Conservation (phyloP, 2,797 vertebrate species). For the Crenuchus spilurus region DNA sequence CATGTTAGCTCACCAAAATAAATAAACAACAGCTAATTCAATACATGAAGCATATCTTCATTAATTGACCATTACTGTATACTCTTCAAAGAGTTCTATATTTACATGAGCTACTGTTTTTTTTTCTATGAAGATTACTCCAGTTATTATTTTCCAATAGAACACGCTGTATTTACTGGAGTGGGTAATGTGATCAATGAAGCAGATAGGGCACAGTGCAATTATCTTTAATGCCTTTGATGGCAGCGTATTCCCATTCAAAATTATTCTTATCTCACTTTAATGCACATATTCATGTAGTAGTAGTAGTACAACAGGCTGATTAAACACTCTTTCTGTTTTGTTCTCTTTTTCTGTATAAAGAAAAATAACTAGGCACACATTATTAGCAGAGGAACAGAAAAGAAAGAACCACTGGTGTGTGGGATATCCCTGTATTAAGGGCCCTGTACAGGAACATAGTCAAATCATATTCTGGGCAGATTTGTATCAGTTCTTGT, state of each 20-base stretch:
- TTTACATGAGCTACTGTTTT: not conserved
- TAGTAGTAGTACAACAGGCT: not conserved
- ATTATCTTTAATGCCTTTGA: conserved; percentile 8
- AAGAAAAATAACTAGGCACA: not conserved
- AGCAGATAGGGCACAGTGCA: not conserved
- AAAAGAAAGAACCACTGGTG: no score
- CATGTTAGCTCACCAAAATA: not conserved
- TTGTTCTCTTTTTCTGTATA: not conserved
- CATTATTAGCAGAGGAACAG: no score
- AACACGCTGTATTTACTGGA: not conserved
- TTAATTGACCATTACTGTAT: not conserved
- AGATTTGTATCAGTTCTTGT: not conserved
- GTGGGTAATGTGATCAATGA: conserved; percentile 4
- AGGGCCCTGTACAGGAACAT: not conserved
- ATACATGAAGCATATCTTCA: not conserved
- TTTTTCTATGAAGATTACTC: not conserved
- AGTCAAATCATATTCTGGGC: not conserved
- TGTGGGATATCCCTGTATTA: not conserved
- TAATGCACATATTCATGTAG: not conserved
- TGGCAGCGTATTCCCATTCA: not conserved
- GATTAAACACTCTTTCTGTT: not conserved
- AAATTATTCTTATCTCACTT: not conserved
- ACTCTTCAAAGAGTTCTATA: not conserved
- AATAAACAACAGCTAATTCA: not conserved
- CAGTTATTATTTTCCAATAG: conserved; percentile 1